Base-by-base conservation (phyloP, 2,113 vertebrate genomes). In the Chaenogobius annularis region DNA sequence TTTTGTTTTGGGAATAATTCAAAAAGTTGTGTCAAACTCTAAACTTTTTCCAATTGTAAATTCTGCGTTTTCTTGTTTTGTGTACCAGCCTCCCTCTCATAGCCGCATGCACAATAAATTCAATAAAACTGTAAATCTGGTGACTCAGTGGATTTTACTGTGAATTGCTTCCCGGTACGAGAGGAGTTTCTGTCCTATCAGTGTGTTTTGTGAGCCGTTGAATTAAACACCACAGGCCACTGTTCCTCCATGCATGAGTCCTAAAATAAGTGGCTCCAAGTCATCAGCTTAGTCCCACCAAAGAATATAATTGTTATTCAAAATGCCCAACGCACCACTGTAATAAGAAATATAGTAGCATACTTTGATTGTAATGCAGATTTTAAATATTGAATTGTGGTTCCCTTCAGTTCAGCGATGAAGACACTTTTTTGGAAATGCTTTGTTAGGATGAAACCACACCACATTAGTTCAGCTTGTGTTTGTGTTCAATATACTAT, bases 171-270 rank as follows among this genome's bases (percentile, higher is more conserved):
- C 61, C 59, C 35, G 26, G 59, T 37, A 31, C 31, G 59, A 62
- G 14, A 19, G 31, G 59, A 62, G 31, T 62, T 62, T 63, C 61
- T 63, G 61, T 63, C 61, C 61, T n/a, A 63, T 63, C 61, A 63
- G 17, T 40, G 61, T 63, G 61, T 19, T 63, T 63, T 63, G 61
- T 63, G 61, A 63, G 35, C 17, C 61, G 43, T 43, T 63, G 61
- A 43, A 63, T 63, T 43, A 40, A n/a, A 43, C 61, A 63, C 17
- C 35, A 37, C 35, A 40, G 35, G 37, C 35, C 61, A 63, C 61
- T 40, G 61, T 63, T n/a, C 61, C 61, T 43, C 26, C 26, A 63
- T 19, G 17, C 61, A 37, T 37, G 15, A 63, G 35, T 7, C 35
- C 17, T 10, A 63, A 40, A 40, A n/a, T 40, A n/a, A 63, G 35